Percentiles rank a stretch among this genome's conserved stretches.
phyloP scores from a whole-genome alignment of 2,797 vertebrate species.

The Enteromius anoplus region DNA sequence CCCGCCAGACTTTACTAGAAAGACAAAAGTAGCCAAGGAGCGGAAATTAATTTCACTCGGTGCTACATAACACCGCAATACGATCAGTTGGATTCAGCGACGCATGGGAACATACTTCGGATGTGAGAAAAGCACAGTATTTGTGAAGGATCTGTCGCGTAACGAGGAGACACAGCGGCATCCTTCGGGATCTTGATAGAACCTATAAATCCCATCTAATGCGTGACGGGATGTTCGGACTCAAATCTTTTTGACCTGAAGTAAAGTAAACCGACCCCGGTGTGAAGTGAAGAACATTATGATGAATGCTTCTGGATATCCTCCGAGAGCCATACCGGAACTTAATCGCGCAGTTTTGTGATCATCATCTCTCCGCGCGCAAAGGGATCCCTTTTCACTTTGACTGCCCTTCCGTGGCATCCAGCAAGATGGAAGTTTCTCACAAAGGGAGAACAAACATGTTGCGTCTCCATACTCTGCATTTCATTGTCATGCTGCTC shows the following conservation, averaged over 20 bases:
- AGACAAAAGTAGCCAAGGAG: constrained; percentile 27
- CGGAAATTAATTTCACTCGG: constrained; percentile 7
- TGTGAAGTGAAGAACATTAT: constrained; percentile 24
- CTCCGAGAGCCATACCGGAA: constrained; percentile 39
- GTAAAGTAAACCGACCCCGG: constrained; percentile 12
- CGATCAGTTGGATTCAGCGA: not conserved
- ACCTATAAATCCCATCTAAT: not conserved
- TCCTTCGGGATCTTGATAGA: not conserved
- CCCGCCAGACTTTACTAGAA: constrained; percentile 30
- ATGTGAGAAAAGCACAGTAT: constrained; percentile 22
- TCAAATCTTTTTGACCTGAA: not conserved
- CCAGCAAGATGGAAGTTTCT: constrained; percentile 56
- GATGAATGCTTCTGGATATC: constrained; percentile 19
- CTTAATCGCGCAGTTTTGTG: constrained; percentile 42
- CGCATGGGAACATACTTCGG: constrained; percentile 19
- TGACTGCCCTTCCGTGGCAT: constrained; percentile 5
- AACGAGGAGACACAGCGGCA: constrained; percentile 7
- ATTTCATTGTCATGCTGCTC: constrained; percentile 70
- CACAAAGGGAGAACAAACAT: constrained; percentile 72
- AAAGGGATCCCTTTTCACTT: constrained; percentile 13
- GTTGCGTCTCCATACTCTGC: constrained; percentile 74
- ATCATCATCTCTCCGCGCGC: constrained; percentile 19
- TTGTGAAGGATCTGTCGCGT: constrained; percentile 18
- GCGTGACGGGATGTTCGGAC: constrained; percentile 27
- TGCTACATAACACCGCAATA: not conserved